A percentile compares a stretch with the other conserved stretches of the same genome.
Evolutionary conservation across 2,888 invertebrate species (phyloP).

Genomic region (Pterobdella sp.): DNA sequence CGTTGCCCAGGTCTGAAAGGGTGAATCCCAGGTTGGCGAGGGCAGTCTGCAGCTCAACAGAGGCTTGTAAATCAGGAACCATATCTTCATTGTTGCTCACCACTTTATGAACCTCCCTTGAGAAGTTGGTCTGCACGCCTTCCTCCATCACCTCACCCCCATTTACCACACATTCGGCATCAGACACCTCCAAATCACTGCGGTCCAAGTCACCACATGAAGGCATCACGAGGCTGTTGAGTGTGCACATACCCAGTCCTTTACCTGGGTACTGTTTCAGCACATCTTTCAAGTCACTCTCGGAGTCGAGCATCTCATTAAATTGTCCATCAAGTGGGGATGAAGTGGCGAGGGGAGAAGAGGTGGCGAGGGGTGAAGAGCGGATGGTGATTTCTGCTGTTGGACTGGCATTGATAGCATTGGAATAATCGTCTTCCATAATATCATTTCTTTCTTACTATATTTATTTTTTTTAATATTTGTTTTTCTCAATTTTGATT

Average conservation of each 20-base stretch:
- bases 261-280: slow-evolving; percentile 25
- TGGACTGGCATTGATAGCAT: not conserved
- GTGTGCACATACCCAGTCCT: slow-evolving; percentile 20
- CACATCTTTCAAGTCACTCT: slow-evolving; percentile 9
- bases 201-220: slow-evolving; percentile 25
- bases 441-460: not conserved
- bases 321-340: not conserved
- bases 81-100: not conserved
- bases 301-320: not conserved
- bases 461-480: not conserved
- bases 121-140: slow-evolving; percentile 15
- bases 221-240: slow-evolving; percentile 24
- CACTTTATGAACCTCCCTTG: not conserved
- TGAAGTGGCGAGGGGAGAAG: not conserved
- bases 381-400: slow-evolving; percentile 7
- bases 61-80: slow-evolving; percentile 11
- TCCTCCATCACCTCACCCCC: slow-evolving; percentile 18
- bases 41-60: slow-evolving; percentile 24
- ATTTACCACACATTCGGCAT: slow-evolving; percentile 19
- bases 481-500: too few species aligned
- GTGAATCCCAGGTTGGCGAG: slow-evolving; percentile 25
- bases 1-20: slow-evolving; percentile 22
- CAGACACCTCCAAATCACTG: slow-evolving; percentile 13
- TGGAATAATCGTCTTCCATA: not conserved
- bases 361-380: not conserved